phyloP scores from a whole-genome alignment of 37 sponge, comb jelly and placozoan genomes.

The Spongilla lacustris region DNA sequence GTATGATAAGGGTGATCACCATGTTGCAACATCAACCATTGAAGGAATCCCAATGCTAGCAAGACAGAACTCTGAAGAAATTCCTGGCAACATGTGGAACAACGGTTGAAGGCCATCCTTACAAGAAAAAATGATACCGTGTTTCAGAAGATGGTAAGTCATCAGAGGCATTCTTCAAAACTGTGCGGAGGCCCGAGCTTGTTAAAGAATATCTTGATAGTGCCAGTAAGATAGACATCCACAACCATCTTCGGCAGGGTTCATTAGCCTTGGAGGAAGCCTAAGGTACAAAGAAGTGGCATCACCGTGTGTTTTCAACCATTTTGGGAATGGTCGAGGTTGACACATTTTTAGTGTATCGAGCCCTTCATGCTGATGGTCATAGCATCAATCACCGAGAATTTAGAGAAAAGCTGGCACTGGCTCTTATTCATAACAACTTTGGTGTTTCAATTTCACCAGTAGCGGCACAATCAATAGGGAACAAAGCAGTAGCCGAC shows the following conservation, averaged over 20 bases:
- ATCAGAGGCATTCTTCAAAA: background rate
- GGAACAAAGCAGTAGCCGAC: background rate
- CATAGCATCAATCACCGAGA: too few species aligned
- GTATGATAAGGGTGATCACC: background rate
- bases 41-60: background rate
- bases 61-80: background rate
- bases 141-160: background rate
- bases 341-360: background rate
- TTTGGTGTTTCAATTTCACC: too few species aligned
- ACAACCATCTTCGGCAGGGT: background rate
- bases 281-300: background rate
- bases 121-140: background rate
- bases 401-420: too few species aligned
- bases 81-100: conserved; percentile 1
- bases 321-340: background rate
- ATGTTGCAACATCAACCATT: background rate
- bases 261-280: background rate
- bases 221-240: background rate
- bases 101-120: background rate
- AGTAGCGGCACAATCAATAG: too few species aligned
- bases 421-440: too few species aligned
- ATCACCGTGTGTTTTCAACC: background rate
- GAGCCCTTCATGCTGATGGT: background rate
- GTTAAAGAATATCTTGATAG: background rate
- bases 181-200: background rate